These are phyloP conservation scores for Ricordea florida DNA, from an alignment of 92 coral and sea anemone species.

Conservation along the genomic window DNA sequence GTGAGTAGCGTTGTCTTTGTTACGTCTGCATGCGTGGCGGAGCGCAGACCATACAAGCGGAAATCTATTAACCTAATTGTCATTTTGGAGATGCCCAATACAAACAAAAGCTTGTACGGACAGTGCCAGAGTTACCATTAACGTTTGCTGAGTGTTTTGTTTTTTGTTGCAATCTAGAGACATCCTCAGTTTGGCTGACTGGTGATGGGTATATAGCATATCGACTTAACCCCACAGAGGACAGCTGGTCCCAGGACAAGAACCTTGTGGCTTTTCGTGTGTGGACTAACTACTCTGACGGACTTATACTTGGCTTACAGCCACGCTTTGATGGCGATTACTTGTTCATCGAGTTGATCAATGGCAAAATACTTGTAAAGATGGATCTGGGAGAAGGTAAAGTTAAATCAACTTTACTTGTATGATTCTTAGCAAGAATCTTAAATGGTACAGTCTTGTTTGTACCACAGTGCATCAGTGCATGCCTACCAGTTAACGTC, in stretches of 20 bases:
- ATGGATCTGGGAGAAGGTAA: conserved; percentile 63
- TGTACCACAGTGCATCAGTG: no score
- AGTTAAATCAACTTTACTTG: not conserved
- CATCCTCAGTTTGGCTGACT: conserved; percentile 64
- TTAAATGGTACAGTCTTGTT: no score
- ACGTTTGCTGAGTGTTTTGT: no score
- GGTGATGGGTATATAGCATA: conserved; percentile 69
- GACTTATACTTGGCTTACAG: conserved; percentile 43
- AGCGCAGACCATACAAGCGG: no score
- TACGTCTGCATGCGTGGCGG: no score
- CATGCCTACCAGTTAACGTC: no score
- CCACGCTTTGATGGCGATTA: conserved; percentile 37
- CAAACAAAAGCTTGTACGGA: no score
- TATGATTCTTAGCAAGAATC: no score
- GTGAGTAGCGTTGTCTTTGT: no score
- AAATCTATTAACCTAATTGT: no score
- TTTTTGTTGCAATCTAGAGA: conserved; percentile 54
- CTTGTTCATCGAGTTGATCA: conserved; percentile 44
- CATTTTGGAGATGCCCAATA: no score
- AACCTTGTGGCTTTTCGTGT: conserved; percentile 64
- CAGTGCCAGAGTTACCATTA: no score
- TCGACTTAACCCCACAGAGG: conserved; percentile 53
- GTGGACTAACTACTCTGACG: conserved; percentile 34
- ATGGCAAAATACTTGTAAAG: conserved; percentile 50
- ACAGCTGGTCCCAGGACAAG: conserved; percentile 26